phyloP scores from a whole-genome alignment of 2,113 vertebrate species.

The Corydoras sp. region DNA sequence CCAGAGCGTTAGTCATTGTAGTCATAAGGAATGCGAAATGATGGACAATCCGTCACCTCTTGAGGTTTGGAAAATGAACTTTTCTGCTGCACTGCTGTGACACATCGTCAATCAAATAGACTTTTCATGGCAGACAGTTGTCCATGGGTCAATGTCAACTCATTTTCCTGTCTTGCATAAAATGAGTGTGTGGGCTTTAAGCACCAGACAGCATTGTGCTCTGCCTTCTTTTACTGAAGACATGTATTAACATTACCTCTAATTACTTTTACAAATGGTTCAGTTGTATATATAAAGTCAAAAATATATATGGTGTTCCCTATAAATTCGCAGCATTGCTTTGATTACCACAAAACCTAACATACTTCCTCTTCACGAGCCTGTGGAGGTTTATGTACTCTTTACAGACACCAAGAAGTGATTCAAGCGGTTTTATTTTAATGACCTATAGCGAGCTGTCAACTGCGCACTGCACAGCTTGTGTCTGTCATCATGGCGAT shows the following conservation, averaged over 20 bases:
- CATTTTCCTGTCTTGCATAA: constrained; percentile 32
- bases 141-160: constrained; percentile 40
- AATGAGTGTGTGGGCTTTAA: constrained; percentile 31
- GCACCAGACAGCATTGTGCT: constrained; percentile 21
- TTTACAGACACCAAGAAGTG: too few relatives aligned
- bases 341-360: too few relatives aligned
- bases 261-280: too few relatives aligned
- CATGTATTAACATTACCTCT: background rate
- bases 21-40: background rate
- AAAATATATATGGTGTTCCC: too few relatives aligned
- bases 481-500: too few relatives aligned
- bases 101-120: constrained; percentile 27
- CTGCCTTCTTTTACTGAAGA: constrained; percentile 27
- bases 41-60: constrained; percentile 8
- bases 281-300: too few relatives aligned
- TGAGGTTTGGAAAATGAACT: constrained; percentile 16
- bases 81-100: constrained; percentile 18
- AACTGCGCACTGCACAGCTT: too few relatives aligned
- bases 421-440: too few relatives aligned
- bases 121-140: constrained; percentile 25
- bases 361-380: too few relatives aligned
- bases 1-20: background rate
- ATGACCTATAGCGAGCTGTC: too few relatives aligned
- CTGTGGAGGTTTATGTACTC: too few relatives aligned
- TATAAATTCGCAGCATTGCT: too few relatives aligned